Conservation (phyloP, 2,888 invertebrate genomes). For the Theretra japonica region DNA sequence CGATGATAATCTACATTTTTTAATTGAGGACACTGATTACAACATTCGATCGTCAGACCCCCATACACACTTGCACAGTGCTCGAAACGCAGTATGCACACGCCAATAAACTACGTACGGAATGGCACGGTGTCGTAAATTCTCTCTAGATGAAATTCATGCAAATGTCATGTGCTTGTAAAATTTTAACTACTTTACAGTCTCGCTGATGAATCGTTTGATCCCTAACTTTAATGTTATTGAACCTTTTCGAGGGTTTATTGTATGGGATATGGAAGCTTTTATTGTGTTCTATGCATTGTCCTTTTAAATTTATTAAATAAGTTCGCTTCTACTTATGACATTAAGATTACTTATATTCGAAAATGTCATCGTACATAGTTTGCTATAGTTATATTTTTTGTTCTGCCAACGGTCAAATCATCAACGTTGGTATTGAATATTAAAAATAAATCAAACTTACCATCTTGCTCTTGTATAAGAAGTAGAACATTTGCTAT, state of each 20-base stretch:
- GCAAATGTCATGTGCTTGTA: conserved; percentile 57
- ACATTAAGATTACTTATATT: too few species aligned
- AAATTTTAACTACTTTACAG: conserved; percentile 52
- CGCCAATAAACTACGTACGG: conserved; percentile 49
- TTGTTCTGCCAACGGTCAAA: too few species aligned
- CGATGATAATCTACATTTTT: background rate
- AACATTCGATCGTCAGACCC: background rate
- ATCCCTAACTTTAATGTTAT: conserved; percentile 24
- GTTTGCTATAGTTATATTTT: too few species aligned
- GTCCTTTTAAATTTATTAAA: too few species aligned
- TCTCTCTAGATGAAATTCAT: conserved; percentile 57
- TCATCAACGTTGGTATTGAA: too few species aligned
- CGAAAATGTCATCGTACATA: too few species aligned
- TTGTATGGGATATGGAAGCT: conserved; percentile 4
- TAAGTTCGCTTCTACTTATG: too few species aligned
- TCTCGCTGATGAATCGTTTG: conserved; percentile 46
- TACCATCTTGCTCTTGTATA: too few species aligned
- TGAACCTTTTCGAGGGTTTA: conserved; percentile 17
- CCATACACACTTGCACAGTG: background rate
- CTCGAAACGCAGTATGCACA: conserved; percentile 13
- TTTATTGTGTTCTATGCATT: background rate
- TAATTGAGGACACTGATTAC: background rate
- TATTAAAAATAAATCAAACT: too few species aligned
- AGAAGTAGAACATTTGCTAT: too few species aligned
- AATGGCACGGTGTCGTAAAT: conserved; percentile 54